Evolutionary conservation across 2,113 vertebrate species (phyloP), one percentile per base, ranked within the genome.

Genomic region (Dolichallabes microphthalmus): DNA sequence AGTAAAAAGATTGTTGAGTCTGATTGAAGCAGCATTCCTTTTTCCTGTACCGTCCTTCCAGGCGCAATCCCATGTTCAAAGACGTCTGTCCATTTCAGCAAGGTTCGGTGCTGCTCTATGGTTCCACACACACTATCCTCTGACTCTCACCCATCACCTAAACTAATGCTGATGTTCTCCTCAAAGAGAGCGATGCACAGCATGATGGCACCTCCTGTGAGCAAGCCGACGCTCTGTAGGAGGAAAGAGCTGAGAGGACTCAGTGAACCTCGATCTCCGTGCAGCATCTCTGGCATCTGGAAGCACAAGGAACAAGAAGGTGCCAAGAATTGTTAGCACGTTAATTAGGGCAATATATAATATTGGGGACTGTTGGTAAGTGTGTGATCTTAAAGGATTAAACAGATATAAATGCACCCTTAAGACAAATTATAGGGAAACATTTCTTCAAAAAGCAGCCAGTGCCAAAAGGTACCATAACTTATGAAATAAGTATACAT

Each of bases 161-260:
- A 50, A 45, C 85, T 90, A 35, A 93, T 83, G 0, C 74, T 88
- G 2, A 96, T 85, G 64, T 89, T 87, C 1, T 94, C 94, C 89
- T 97, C 96, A 75, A 96, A 92, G 11, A 96, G 89, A 35, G 95
- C 94, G 7, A 96, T 95, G 89, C 93, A 92, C 81, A 95, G 30
- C 96, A 96, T 96, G 91, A 95, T 90, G 85, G 89, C 78, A 0
- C 92, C 90, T 27, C 96, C 96, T 81, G 93, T 83, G 81, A 96
- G 89, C 88, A 96, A 92, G 4, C 96, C 96, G 77, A 86, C 25
- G 66, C 94, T 94, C 89, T 96, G 94, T 81, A 90, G 27, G 83
- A 90, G 90, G 75, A 90, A 94, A 76, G 84, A 50, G 58, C 35
- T 89, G 71, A 89, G 63, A 19, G 89, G 82, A 9, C 82, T 58